These are phyloP conservation scores for Pseudolycoriella hygida DNA, from an alignment of 2,888 invertebrate species.

Conservation along the genomic window DNA sequence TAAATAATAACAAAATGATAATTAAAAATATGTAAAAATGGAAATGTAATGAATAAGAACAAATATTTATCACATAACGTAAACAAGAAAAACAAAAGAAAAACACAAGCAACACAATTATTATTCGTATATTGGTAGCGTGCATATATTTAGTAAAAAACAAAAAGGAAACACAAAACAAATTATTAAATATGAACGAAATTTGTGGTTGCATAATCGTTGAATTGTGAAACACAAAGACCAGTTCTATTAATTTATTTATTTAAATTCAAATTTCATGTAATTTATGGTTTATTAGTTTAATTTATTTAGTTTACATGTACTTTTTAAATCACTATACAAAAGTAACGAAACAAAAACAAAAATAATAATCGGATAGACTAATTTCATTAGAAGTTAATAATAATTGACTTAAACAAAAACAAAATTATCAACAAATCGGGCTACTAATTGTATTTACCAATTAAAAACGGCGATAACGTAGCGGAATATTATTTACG, in stretches of 20 bases:
- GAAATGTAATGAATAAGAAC: background rate
- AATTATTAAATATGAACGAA: too few species aligned
- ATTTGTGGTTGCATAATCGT: too few species aligned
- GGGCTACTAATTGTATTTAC: background rate
- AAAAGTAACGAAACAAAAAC: background rate
- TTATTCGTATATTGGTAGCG: background rate
- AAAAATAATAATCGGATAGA: background rate
- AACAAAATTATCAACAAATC: background rate
- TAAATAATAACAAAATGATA: background rate
- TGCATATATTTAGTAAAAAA: too few species aligned
- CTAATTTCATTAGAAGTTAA: background rate
- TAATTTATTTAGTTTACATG: background rate
- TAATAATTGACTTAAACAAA: background rate
- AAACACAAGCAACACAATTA: too few species aligned
- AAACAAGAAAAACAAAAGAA: background rate
- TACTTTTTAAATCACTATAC: background rate
- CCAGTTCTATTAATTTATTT: too few species aligned
- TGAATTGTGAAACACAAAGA: too few species aligned
- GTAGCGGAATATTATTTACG: too few species aligned
- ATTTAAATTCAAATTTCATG: too few species aligned
- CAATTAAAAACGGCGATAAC: background rate
- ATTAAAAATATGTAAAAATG: background rate
- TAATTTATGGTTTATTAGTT: too few species aligned
- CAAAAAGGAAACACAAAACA: too few species aligned
- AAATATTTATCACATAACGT: background rate